These are phyloP conservation scores for Electrona antarctica DNA, from an alignment of 2,113 vertebrate species.

Conservation along the genomic window DNA sequence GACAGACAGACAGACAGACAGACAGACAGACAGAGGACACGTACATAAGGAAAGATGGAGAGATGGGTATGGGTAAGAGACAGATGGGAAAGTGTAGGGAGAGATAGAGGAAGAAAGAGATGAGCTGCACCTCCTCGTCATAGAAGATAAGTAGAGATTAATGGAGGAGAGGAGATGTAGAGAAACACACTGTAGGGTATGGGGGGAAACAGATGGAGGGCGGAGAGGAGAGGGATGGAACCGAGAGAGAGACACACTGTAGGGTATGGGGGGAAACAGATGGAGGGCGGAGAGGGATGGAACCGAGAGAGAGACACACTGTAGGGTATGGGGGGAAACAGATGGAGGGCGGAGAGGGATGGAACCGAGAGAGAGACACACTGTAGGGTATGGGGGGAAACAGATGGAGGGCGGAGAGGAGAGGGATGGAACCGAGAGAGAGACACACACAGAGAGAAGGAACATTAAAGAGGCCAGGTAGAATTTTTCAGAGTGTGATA, in stretches of 20 bases:
- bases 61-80: not conserved
- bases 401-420: not conserved
- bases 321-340: not conserved
- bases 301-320: no score
- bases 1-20: not conserved
- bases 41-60: constrained; percentile 6
- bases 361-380: no score
- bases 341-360: not conserved
- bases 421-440: not conserved
- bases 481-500: not conserved
- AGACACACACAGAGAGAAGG: not conserved
- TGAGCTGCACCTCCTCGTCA: constrained; percentile 15
- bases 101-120: constrained; percentile 1
- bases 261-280: not conserved
- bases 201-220: not conserved
- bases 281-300: not conserved
- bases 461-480: not conserved
- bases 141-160: not conserved
- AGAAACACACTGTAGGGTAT: no score
- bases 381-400: not conserved
- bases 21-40: not conserved
- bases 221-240: not conserved
- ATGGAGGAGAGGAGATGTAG: no score
- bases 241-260: no score
- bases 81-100: not conserved